A percentile compares a stretch with the other conserved stretches of the same genome.
phyloP scores from a whole-genome alignment of 2,113 vertebrate species.

The Vireo altiloquus region DNA sequence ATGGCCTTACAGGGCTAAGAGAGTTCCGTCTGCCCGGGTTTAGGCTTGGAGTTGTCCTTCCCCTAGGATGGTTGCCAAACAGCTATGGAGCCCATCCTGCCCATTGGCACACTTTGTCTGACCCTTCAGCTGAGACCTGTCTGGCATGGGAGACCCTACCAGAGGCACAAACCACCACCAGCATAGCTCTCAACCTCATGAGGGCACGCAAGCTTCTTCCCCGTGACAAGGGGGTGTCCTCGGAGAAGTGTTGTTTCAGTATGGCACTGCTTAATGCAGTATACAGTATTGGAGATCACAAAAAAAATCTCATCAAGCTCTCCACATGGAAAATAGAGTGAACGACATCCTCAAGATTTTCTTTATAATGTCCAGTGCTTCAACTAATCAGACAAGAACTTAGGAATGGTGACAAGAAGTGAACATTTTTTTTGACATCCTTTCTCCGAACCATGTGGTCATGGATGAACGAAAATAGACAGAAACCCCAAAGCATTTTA shows the following conservation, averaged over 20 bases:
- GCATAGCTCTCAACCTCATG: too few species aligned
- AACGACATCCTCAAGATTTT: not conserved
- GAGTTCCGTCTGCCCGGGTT: too few species aligned
- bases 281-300: not conserved
- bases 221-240: too few species aligned
- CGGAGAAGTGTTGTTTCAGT: not conserved
- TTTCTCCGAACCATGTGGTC: not conserved
- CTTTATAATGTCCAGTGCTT: not conserved
- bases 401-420: not conserved
- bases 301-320: not conserved
- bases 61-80: too few species aligned
- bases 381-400: not conserved
- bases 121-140: too few species aligned
- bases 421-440: not conserved
- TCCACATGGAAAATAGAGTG: not conserved
- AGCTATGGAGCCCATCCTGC: too few species aligned
- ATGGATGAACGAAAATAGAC: not conserved
- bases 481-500: not conserved
- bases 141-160: too few species aligned
- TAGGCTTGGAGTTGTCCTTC: too few species aligned
- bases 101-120: too few species aligned
- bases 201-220: too few species aligned
- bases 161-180: too few species aligned
- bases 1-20: too few species aligned
- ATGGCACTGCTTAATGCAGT: not conserved